phyloP scores from a whole-genome alignment of 2,113 vertebrate genomes.

The Mustela nigripes region DNA sequence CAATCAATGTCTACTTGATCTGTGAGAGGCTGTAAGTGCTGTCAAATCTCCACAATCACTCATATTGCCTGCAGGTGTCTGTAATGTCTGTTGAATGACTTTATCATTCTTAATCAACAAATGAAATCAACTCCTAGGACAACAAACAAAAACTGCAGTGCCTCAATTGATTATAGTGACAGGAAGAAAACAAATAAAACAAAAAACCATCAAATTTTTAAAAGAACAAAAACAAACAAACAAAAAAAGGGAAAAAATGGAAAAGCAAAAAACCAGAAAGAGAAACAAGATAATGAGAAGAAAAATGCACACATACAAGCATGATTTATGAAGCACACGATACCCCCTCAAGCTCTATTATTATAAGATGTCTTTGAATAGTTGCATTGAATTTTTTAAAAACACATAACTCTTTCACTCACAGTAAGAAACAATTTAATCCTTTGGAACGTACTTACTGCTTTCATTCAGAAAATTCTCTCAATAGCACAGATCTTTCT shows the following conservation, averaged over 20 bases:
- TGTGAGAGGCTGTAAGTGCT: neutral
- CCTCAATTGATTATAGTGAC: neutral
- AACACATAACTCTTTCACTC: neutral
- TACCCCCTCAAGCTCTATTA: neutral
- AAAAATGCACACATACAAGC: neutral
- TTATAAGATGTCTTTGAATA: neutral
- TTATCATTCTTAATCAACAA: neutral
- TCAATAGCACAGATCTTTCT: neutral
- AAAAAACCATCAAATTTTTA: neutral
- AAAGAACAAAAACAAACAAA: neutral
- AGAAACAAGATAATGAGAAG: neutral
- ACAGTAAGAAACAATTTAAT: neutral
- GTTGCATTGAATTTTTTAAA: constrained; percentile 1
- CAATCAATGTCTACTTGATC: neutral
- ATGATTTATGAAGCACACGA: neutral
- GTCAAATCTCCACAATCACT: neutral
- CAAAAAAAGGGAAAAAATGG: neutral
- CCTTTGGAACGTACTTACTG: neutral
- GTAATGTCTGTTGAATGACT: neutral
- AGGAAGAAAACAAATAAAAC: constrained; percentile 15
- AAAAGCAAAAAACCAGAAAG: neutral
- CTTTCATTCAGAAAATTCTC: constrained; percentile 45
- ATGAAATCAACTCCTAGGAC: neutral
- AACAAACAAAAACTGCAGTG: neutral
- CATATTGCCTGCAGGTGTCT: neutral